phyloP scores from a whole-genome alignment of 1,140 invertebrate genomes.

The Zaprionus africanus region DNA sequence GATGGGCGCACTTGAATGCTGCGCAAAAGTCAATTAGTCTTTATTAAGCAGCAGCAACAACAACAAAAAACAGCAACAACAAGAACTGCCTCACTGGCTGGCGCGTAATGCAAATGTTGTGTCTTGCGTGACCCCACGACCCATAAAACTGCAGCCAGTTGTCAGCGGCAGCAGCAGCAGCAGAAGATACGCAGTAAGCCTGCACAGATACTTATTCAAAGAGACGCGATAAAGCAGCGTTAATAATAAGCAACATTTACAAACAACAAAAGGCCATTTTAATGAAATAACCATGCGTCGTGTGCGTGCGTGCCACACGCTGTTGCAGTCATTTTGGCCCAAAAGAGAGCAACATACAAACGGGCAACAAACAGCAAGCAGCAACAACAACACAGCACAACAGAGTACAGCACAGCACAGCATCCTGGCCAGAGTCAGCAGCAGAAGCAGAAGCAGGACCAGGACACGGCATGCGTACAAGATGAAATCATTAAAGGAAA shows the following conservation, averaged over 20 bases:
- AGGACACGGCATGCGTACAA: slow-evolving; percentile 69
- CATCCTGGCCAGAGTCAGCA: slow-evolving; percentile 35
- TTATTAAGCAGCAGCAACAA: slow-evolving; percentile 66
- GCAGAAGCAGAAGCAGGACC: slow-evolving; percentile 20
- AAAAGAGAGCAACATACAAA: slow-evolving; percentile 1
- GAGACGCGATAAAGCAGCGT: slow-evolving; percentile 68
- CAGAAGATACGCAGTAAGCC: slow-evolving; percentile 16
- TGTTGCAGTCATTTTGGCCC: slow-evolving; percentile 41
- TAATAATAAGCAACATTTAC: slow-evolving; percentile 83
- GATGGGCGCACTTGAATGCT: slow-evolving; percentile 25
- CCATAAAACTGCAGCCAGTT: slow-evolving; percentile 70
- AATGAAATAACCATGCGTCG: slow-evolving; percentile 78
- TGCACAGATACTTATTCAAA: slow-evolving; percentile 46
- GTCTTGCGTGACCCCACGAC: slow-evolving; percentile 54
- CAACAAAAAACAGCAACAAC: not conserved
- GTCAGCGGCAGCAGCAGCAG: slow-evolving; percentile 35
- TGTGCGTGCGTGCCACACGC: slow-evolving; percentile 66
- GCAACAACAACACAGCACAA: slow-evolving; percentile 11
- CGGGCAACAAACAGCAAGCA: slow-evolving; percentile 15
- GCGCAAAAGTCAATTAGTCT: slow-evolving; percentile 77
- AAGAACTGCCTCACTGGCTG: slow-evolving; percentile 29
- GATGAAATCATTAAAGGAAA: slow-evolving; percentile 83
- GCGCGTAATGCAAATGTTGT: slow-evolving; percentile 77
- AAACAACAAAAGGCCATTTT: slow-evolving; percentile 83
- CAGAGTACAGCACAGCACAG: not conserved